Base-by-base conservation (phyloP, 2,797 vertebrate species). In the Enteromius mattozi region DNA sequence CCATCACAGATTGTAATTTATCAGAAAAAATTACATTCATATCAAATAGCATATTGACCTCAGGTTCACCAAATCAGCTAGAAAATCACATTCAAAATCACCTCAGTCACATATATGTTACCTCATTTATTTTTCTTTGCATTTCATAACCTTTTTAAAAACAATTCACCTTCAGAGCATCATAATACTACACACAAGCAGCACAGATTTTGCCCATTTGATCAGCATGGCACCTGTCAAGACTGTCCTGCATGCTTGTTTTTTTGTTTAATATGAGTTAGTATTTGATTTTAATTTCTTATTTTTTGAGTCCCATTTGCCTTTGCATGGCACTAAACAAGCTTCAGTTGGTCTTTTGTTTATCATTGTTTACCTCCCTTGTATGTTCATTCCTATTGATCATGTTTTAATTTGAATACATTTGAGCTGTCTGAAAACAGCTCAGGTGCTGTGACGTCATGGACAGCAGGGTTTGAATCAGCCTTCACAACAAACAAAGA, bases 381-480 rank as follows among this genome's bases (percentile, higher is more conserved):
- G 16, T 69, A 42, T 85, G 49, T 80, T 66, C 84, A 69, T 33
- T 83, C 51, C 21, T 56, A 85, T 77, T 85, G 70, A 86, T 87
- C 75, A 80, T 89, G 92, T 95, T 96, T 94, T 99, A 96, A 96
- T 91, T 94, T 88, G 93, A 94, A 92, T 77, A 92, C 94, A 68
- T 96, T 96, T 92, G 91, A 95, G 90, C 93, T 93, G 80, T 95
- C 94, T 79, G 91, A 93, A 93, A 94, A 95, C 94, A 93, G 92
- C 93, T 95, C 91, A 95, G 93, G 92, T 93, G 95, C 96, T 96
- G 95, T 95, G 95, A 95, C 96, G 94, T 94, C 92, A 94, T 92
- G 92, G 96, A 95, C 96, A 96, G 95, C 94, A 54, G 96, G 95
- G 87, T 71, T 84, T 40, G 66, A 56, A 78, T 61, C 65, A 42